A percentile compares a stretch with the other conserved stretches of the same genome.
Conservation (phyloP, 2,113 vertebrate species). For the Periophthalmodon schlosseri region DNA sequence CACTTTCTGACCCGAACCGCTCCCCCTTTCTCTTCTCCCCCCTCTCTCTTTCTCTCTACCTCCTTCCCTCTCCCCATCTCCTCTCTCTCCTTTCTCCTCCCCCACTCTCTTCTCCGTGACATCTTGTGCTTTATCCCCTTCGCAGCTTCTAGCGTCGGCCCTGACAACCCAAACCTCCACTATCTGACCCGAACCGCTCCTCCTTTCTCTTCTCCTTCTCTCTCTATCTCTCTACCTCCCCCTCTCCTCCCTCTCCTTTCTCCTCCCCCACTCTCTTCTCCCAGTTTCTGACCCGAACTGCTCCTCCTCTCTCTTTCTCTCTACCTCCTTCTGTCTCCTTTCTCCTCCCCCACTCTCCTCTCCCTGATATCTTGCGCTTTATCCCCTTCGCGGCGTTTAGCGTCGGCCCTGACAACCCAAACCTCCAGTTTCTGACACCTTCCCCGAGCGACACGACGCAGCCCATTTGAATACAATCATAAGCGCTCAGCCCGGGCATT, state of each 20-base stretch:
- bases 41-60: too few relatives aligned
- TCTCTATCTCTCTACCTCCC: too few relatives aligned
- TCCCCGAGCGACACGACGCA: constrained; percentile 58
- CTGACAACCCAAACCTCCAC: constrained; percentile 51
- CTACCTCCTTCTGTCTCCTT: not conserved
- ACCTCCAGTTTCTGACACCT: constrained; percentile 41
- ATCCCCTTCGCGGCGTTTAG: constrained; percentile 53
- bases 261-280: too few relatives aligned
- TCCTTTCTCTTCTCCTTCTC: too few relatives aligned
- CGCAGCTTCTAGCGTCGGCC: constrained; percentile 29
- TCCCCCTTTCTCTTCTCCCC: too few relatives aligned
- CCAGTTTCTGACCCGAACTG: too few relatives aligned
- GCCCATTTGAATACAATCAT: constrained; percentile 57
- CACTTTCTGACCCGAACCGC: constrained; percentile 39
- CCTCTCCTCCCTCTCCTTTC: too few relatives aligned
- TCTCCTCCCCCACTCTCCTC: too few relatives aligned
- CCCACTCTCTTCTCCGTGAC: too few relatives aligned
- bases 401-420: constrained; percentile 44
- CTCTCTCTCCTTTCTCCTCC: not conserved
- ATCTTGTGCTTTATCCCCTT: constrained; percentile 59
- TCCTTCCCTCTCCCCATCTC: too few relatives aligned
- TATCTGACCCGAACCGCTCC: constrained; percentile 11
- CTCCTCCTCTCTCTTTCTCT: not conserved
- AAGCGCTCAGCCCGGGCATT: constrained; percentile 33
- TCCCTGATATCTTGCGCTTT: constrained; percentile 5